Percentiles rank a stretch among this genome's conserved stretches.
phyloP scores from a whole-genome alignment of 2,888 invertebrate species.

The Luffia ferchaultella region DNA sequence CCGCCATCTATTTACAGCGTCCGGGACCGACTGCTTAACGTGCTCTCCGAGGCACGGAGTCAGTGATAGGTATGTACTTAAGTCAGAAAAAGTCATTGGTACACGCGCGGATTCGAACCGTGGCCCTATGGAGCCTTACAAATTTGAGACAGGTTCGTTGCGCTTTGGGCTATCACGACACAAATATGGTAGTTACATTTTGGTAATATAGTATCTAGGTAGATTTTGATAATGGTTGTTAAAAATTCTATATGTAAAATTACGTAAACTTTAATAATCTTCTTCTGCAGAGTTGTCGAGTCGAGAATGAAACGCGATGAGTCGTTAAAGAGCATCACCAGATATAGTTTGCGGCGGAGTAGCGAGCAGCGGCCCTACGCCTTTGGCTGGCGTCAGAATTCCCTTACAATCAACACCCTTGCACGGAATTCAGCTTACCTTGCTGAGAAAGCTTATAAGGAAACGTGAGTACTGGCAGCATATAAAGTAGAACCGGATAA shows the following conservation, averaged over 20 bases:
- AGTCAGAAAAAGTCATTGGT: neutral
- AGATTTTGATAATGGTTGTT: neutral
- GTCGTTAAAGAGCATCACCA: constrained; percentile 35
- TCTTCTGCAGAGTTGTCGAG: constrained; percentile 31
- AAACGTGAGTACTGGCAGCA: neutral
- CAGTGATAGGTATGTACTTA: neutral
- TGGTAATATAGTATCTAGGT: neutral
- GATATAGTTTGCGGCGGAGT: constrained; percentile 19
- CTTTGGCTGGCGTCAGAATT: constrained; percentile 40
- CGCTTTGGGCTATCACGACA: no score
- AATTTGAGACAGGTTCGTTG: no score
- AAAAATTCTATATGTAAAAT: neutral
- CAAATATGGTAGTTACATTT: no score
- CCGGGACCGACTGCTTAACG: no score
- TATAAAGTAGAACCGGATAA: neutral
- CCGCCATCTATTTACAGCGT: no score
- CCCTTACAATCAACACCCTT: constrained; percentile 40
- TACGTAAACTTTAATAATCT: neutral
- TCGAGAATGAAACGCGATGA: constrained; percentile 59
- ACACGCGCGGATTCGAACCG: neutral
- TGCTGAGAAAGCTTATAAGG: constrained; percentile 27
- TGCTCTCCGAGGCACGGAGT: no score
- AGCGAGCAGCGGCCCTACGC: constrained; percentile 25
- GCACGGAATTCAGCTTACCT: constrained; percentile 37
- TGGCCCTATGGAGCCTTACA: neutral